Percentiles rank a stretch among this genome's conserved stretches.
phyloP scores from a whole-genome alignment of 2,113 vertebrate species.

The Physeter macrocephalus region DNA sequence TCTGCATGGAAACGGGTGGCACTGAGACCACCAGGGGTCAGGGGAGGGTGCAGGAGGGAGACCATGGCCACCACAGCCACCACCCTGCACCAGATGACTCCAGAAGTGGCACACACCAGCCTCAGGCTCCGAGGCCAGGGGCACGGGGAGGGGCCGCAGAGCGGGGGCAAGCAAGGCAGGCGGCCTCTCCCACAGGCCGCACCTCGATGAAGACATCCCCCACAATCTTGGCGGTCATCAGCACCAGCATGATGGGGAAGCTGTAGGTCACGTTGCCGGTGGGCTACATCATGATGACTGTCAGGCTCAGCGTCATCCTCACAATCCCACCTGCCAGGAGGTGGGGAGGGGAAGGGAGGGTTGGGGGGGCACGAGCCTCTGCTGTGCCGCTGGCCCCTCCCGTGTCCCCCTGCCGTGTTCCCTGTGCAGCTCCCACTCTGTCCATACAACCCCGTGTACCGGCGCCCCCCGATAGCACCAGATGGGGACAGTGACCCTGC shows the following conservation, averaged over 20 bases:
- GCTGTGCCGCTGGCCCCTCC: accelerated
- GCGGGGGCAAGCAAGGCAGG: not conserved
- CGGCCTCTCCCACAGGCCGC: not conserved
- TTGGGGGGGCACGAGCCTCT: not conserved
- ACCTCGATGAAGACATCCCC: slow-evolving; percentile 97
- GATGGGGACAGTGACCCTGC: not conserved
- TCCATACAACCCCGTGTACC: accelerated
- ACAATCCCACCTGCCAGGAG: slow-evolving; percentile 90
- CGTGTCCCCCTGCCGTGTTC: too few relatives aligned
- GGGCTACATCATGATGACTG: slow-evolving; percentile 97
- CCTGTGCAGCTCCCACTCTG: accelerated
- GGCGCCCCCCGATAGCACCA: not conserved
- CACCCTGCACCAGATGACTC: not conserved
- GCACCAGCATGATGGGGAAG: slow-evolving; percentile 97
- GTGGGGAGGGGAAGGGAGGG: not conserved
- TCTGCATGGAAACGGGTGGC: not conserved
- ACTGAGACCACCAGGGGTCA: not conserved
- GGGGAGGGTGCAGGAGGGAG: not conserved
- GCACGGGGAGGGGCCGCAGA: not conserved
- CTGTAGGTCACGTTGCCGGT: slow-evolving; percentile 97
- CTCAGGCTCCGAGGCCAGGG: not conserved
- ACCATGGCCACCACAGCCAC: not conserved
- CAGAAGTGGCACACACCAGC: accelerated
- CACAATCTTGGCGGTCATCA: slow-evolving; percentile 97
- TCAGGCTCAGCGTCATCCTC: slow-evolving; percentile 96